Conservation (phyloP, 2,888 invertebrate species). For the Hirtodrosophila histrioides region DNA sequence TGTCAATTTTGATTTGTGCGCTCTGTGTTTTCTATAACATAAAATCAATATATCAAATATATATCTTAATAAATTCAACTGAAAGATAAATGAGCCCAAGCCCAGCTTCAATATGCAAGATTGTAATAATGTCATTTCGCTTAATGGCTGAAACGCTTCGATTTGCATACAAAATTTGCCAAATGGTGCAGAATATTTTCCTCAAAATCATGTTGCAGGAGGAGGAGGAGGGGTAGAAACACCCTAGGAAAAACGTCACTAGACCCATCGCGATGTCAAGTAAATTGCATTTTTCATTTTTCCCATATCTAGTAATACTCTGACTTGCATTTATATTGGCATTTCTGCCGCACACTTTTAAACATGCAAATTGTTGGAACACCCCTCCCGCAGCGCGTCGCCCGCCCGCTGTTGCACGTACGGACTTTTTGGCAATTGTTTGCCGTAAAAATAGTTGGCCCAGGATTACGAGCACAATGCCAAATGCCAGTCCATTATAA, state of each 20-base stretch:
- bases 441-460: slow-evolving; percentile 65
- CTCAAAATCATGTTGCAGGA: slow-evolving; percentile 21
- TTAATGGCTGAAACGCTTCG: slow-evolving; percentile 73
- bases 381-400: slow-evolving; percentile 12
- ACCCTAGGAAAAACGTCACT: slow-evolving; percentile 47
- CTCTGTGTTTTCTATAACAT: slow-evolving; percentile 36
- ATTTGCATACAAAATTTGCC: slow-evolving; percentile 80
- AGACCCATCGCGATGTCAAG: slow-evolving; percentile 51
- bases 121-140: slow-evolving; percentile 68
- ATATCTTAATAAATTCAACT: slow-evolving; percentile 20
- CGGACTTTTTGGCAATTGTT: slow-evolving; percentile 46
- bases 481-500: slow-evolving; percentile 70
- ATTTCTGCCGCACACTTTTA: slow-evolving; percentile 35
- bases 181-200: slow-evolving; percentile 42
- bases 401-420: slow-evolving; percentile 23
- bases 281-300: slow-evolving; percentile 79
- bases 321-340: slow-evolving; percentile 47
- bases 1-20: slow-evolving; percentile 76
- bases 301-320: slow-evolving; percentile 30
- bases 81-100: slow-evolving; percentile 9
- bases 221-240: slow-evolving; percentile 23
- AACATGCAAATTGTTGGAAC: slow-evolving; percentile 54
- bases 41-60: slow-evolving; percentile 12
- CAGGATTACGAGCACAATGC: slow-evolving; percentile 60
- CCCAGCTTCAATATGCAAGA: not conserved